A percentile compares a stretch with the other conserved stretches of the same genome.
These are phyloP conservation scores for Pelosia muscerda DNA, from an alignment of 2,888 invertebrate genomes.

Conservation along the genomic window DNA sequence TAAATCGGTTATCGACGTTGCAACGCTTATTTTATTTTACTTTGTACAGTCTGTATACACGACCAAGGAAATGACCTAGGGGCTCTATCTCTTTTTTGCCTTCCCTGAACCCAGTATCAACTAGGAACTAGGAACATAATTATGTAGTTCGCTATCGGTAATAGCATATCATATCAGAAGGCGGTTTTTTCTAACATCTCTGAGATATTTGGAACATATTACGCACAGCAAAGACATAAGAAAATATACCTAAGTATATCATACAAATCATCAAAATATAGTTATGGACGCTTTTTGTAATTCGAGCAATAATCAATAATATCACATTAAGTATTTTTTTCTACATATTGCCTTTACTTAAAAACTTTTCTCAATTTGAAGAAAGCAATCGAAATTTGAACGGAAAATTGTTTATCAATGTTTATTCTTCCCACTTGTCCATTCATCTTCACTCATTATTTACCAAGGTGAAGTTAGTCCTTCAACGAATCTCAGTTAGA, in stretches of 20 bases:
- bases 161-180: not conserved
- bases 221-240: too few relatives aligned
- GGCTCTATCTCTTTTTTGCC: not conserved
- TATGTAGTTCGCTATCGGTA: not conserved
- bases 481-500: slow-evolving; percentile 17
- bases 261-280: too few relatives aligned
- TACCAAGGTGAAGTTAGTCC: slow-evolving; percentile 8
- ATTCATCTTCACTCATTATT: slow-evolving; percentile 6
- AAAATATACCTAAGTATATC: too few relatives aligned
- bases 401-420: not conserved
- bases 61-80: too few relatives aligned
- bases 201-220: too few relatives aligned
- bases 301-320: too few relatives aligned
- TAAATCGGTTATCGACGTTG: not conserved
- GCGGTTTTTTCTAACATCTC: not conserved
- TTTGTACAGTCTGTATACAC: too few relatives aligned
- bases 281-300: too few relatives aligned
- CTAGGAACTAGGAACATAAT: not conserved
- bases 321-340: too few relatives aligned
- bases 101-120: not conserved
- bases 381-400: not conserved
- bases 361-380: not conserved
- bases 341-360: not conserved
- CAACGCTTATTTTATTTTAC: not conserved
- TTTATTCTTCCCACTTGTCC: not conserved